Base-by-base conservation (phyloP, 2,113 vertebrate species). In the Pachycephala philippinensis region DNA sequence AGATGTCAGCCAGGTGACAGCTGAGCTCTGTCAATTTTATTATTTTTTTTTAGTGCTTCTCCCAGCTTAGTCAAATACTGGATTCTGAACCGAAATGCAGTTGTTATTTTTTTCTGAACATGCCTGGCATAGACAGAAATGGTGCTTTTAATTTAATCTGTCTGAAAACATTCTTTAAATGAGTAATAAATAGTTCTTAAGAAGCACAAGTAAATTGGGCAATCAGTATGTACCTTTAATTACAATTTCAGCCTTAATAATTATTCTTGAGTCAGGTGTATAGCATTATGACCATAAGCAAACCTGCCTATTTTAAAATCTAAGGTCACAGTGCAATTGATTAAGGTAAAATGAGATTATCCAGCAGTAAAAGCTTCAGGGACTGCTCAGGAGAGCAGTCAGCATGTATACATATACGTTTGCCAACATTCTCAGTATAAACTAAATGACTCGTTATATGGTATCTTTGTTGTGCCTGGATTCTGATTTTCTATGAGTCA, bases 391-490 rank as follows among this genome's bases (percentile, higher is more conserved):
- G 90, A 86, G 74, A 92, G 66, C 85, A 92, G 80, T 79, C 92
- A 94, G 76, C 83, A 52, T 74, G 59, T 63, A 66, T 20, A 69
- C 56, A 74, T 1, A 2, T 50, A 75, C 50, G 22, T 93, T 97
- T 94, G 94, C 92, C 88, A 90, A 82, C 90, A 71, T 28, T 81
- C 40, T 52, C 79, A 60, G 39, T 52, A 79, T 76, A 87, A 92
- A 96, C 87, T 64, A 94, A 95, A 90, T 75, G 49, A 72, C 54
- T 96, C 4, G 68, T 90, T 96, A 81, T 40, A 78, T 42, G 45
- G 84, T 81, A 86, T 81, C 70, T 89, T 56, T 95, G 90, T 95
- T 97, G 84, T 92, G 90, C 87, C 91, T 96, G 82, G 83, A 76
- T 93, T 88, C 69, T 88, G 90, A 84, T 70, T 84, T 77, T 90